Percentiles rank a stretch among this genome's conserved stretches.
Conservation (phyloP, 1,140 invertebrate genomes). For the Saccostrea echinata region DNA sequence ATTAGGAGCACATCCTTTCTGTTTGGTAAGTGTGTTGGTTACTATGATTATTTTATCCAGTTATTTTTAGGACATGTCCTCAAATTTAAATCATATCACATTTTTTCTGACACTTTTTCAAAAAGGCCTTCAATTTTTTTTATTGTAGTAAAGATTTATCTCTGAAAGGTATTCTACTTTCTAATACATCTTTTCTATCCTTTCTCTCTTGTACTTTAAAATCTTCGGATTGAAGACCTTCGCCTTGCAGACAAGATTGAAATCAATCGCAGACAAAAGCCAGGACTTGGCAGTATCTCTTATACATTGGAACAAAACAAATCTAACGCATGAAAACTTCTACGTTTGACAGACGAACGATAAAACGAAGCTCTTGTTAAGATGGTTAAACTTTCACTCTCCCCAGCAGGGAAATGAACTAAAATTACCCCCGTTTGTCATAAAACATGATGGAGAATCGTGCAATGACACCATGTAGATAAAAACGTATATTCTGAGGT, state of each 20-base stretch:
- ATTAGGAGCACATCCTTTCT: no score
- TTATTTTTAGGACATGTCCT: no score
- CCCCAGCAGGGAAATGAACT: background rate
- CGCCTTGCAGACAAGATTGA: conserved; percentile 30
- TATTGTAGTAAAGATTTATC: no score
- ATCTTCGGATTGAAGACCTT: background rate
- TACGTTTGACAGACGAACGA: background rate
- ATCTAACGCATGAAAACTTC: background rate
- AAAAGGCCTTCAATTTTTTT: no score
- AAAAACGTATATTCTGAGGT: conserved; percentile 2
- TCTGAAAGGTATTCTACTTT: background rate
- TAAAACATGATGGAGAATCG: background rate
- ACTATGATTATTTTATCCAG: no score
- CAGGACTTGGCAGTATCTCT: conserved; percentile 18
- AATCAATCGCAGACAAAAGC: conserved; percentile 17
- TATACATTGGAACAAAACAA: background rate
- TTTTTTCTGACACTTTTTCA: no score
- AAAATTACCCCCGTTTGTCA: conserved; percentile 1
- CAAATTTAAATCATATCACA: no score
- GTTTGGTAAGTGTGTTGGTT: no score
- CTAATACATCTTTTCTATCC: background rate
- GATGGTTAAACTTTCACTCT: conserved; percentile 14
- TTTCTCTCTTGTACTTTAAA: background rate
- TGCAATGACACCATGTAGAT: conserved; percentile 14
- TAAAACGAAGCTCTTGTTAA: background rate